Conservation (phyloP, 2,797 vertebrate species). For the Phoebastria nigripes region DNA sequence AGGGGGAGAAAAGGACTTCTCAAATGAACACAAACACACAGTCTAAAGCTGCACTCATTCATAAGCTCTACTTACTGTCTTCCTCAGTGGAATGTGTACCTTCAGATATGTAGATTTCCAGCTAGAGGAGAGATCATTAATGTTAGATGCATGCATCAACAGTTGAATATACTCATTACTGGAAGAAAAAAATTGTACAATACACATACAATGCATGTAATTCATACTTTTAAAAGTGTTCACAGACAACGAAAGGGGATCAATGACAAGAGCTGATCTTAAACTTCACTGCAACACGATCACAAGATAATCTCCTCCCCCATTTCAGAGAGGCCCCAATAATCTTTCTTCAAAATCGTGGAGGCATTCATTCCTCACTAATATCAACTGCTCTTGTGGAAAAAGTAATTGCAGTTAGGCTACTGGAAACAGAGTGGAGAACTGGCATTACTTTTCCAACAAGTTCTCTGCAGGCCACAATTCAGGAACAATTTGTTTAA, state of each 20-base stretch:
- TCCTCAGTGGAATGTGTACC: conserved; percentile 95
- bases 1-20: not conserved
- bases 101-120: conserved; percentile 97
- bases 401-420: not conserved
- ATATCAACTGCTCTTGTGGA: not conserved
- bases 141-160: not conserved
- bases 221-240: not conserved
- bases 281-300: not conserved
- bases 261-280: not conserved
- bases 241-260: not conserved
- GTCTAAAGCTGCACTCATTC: not conserved
- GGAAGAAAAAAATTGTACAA: not conserved
- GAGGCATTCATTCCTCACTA: not conserved
- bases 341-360: no score
- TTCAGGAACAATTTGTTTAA: not conserved
- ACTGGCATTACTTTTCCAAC: not conserved
- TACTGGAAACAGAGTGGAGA: not conserved
- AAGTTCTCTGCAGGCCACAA: not conserved
- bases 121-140: conserved; percentile 74
- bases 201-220: no score
- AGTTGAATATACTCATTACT: not conserved
- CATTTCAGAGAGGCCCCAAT: not conserved
- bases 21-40: not conserved
- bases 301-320: not conserved
- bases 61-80: conserved; percentile 85